Evolutionary conservation across 2,113 vertebrate species (phyloP).

Genomic region (Hucho hucho): DNA sequence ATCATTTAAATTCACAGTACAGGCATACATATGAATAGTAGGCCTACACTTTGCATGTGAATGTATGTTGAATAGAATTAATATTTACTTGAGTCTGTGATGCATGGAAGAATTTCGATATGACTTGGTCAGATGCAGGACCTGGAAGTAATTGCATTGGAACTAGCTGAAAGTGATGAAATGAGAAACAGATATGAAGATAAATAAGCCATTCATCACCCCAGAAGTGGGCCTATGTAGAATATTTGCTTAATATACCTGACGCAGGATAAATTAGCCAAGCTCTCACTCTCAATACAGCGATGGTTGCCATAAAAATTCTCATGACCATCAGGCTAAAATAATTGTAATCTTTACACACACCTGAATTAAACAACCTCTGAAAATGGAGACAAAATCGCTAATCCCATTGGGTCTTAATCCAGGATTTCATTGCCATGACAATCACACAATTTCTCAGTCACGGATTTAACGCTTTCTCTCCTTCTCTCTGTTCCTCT

Average conservation of each 20-base stretch:
- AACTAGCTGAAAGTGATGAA: background rate
- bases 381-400: too few species aligned
- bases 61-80: background rate
- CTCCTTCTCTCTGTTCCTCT: background rate
- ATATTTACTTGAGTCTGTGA: slow-evolving; percentile 1
- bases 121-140: background rate
- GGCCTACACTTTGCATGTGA: too few species aligned
- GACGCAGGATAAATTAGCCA: background rate
- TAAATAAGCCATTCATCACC: background rate
- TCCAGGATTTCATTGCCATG: background rate
- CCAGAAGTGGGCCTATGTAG: too few species aligned
- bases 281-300: background rate
- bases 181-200: background rate
- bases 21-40: background rate
- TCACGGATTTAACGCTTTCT: background rate
- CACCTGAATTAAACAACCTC: too few species aligned
- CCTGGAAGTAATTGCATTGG: background rate
- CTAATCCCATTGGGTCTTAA: background rate
- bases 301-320: background rate
- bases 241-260: too few species aligned
- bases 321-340: too few species aligned
- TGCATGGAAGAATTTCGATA: background rate
- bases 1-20: too few species aligned
- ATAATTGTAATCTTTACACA: too few species aligned
- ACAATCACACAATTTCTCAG: background rate